phyloP scores from a whole-genome alignment of 2,797 vertebrate species.

The Todus mexicanus region DNA sequence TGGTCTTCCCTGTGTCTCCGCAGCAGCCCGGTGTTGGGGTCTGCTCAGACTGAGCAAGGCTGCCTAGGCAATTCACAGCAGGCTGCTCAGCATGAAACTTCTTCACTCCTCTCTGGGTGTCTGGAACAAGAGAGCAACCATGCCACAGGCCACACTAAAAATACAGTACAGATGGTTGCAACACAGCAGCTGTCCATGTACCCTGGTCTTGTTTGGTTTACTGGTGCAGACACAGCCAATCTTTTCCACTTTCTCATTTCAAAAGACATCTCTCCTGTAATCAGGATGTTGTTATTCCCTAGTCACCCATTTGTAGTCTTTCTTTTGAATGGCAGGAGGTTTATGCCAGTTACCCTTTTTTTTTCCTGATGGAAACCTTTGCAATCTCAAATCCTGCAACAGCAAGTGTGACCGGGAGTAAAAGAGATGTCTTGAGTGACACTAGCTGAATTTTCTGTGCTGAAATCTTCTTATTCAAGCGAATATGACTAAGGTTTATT shows the following conservation, averaged over 20 bases:
- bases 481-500: neutral
- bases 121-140: neutral
- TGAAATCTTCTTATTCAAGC: neutral
- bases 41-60: neutral
- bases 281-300: neutral
- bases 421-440: neutral
- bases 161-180: neutral
- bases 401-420: neutral
- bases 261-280: neutral
- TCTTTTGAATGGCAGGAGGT: neutral
- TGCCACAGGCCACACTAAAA: neutral
- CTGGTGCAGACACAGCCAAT: neutral
- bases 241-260: neutral
- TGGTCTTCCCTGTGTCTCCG: neutral
- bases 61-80: accelerated
- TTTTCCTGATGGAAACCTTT: neutral
- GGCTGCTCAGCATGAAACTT: neutral
- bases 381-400: neutral
- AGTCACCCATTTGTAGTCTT: neutral
- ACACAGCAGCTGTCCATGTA: neutral
- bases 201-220: neutral
- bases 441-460: neutral
- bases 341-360: neutral
- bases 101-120: neutral
- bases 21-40: accelerated